Evolutionary conservation across 2,797 vertebrate genomes (phyloP), one percentile per base, ranked within the genome.

Genomic region (Sciaenops ocellatus): DNA sequence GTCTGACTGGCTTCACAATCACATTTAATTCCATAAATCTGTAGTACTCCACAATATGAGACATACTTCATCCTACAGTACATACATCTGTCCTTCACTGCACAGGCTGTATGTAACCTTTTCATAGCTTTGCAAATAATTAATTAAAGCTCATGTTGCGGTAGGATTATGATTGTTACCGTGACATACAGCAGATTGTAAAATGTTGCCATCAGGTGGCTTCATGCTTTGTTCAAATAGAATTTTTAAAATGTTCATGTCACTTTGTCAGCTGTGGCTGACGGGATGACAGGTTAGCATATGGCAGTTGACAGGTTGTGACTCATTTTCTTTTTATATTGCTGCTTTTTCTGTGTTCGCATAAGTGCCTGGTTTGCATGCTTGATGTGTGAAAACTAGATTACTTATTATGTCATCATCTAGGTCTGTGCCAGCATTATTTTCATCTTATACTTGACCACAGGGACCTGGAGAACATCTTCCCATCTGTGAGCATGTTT

Each of bases 1-100:
- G 79, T 48, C 68, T 66, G 59, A 79, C 65, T 86, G 85, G 54
- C 64, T 78, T 89, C 74, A 75, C 57, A 47, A 70, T 81, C 79
- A 60, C 54, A 82, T 84, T 81, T 86, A 84, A 85, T 88, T 82
- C 65, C 26, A 80, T 91, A 80, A 85, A 88, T 91, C 76, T 82
- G 72, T 77, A 28, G 60, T 69, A 64, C 34, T 70, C 48, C 48
- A 82, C 76, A 86, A 76, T 64, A 73, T 66, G 80, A 80, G 56
- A 73, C 71, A 65, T 56, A 55, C 74, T 79, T 56, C 48, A 47
- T 65, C 72, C 69, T 65, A 55, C 34, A 9, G 34, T 38, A 38
- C 68, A 86, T 63, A 73, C 75, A 72, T 67, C 76, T 85, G 46
- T 73, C 47, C 64, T 74, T 60, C 42, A 44, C 59, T 62, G 57